Percentiles rank a stretch among this genome's conserved stretches.
phyloP scores from a whole-genome alignment of 2,888 invertebrate genomes.

The Ophonus ardosiacus region DNA sequence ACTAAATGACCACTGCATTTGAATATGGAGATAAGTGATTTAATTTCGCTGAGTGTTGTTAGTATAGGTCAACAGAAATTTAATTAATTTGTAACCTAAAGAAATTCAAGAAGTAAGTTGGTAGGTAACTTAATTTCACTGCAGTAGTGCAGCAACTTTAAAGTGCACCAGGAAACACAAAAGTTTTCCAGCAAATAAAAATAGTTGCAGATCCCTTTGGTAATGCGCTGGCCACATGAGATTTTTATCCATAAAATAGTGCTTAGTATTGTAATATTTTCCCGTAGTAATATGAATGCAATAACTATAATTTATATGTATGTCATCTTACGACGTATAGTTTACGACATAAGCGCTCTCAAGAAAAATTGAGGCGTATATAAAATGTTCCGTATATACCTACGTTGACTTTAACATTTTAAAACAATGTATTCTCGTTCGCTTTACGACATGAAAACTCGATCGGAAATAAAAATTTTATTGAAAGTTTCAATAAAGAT shows the following conservation, averaged over 20 bases:
- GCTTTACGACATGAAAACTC: neutral
- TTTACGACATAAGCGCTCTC: neutral
- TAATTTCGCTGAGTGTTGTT: neutral
- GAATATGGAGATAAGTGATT: neutral
- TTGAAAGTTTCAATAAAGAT: conserved; percentile 24
- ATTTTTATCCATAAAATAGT: no score
- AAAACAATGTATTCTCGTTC: conserved; percentile 32
- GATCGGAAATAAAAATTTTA: conserved; percentile 17
- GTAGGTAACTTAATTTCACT: neutral
- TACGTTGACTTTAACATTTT: conserved; percentile 1
- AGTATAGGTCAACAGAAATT: neutral
- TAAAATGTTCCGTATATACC: neutral
- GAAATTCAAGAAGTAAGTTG: neutral
- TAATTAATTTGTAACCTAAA: neutral
- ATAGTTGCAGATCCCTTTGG: no score
- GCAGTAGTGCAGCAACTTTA: neutral
- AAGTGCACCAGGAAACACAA: neutral
- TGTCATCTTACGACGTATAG: neutral
- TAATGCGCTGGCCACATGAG: no score
- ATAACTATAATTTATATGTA: neutral
- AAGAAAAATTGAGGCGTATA: conserved; percentile 20
- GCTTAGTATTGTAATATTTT: no score
- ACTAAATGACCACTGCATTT: neutral
- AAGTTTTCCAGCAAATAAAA: no score
- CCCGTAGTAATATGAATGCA: neutral